Base-by-base conservation (phyloP, 1,140 invertebrate genomes). In the Drosophila prosaltans region DNA sequence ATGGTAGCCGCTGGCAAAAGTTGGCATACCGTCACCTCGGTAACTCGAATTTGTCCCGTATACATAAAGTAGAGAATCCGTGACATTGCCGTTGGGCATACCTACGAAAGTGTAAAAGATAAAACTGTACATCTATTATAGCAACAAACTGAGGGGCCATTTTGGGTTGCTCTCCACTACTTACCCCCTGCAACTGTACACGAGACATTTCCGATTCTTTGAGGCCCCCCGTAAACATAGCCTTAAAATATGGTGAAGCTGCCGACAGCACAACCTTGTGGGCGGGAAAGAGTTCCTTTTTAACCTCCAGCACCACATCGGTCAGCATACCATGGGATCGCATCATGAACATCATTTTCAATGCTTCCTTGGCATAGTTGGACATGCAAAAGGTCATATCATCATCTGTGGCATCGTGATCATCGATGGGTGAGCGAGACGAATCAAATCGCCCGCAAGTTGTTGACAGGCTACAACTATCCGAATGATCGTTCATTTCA, bases 241-340 rank as follows among this genome's bases (percentile, higher is more conserved):
- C 97, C 95, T 98, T 97, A 90, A 99, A 99, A 92, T 98, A 99
- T 2, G 98, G 98, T 93, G 98, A 98, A 65, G 96, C 97, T 1
- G 98, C 97, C 3, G 98, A 97, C 48, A 99, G 93, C 30, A 99
- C 96, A 11, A 98, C 95, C 93, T 97, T 96, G 92, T 99, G 98
- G 2, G 97, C 97, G 79, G 97, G 95, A 91, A 98, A 98, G 21
- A 96, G 92, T 90, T 97, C 96, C 10, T 94, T 94, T 41, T 96
- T 97, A 11, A 98, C 97, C 93, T 97, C 95, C 24, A 98, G 92
- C 54, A 96, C 94, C 24, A 98, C 96, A 92, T 98, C 97, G 11
- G 97, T 98, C 3, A 98, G 93, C 96, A 98, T 98, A 72, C 96
- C 95, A 92, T 97, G 96, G 16, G 95, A 96, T 10, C 96, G 93